Base-by-base conservation (phyloP, 2,113 vertebrate genomes). In the Syrmaticus mikado region DNA sequence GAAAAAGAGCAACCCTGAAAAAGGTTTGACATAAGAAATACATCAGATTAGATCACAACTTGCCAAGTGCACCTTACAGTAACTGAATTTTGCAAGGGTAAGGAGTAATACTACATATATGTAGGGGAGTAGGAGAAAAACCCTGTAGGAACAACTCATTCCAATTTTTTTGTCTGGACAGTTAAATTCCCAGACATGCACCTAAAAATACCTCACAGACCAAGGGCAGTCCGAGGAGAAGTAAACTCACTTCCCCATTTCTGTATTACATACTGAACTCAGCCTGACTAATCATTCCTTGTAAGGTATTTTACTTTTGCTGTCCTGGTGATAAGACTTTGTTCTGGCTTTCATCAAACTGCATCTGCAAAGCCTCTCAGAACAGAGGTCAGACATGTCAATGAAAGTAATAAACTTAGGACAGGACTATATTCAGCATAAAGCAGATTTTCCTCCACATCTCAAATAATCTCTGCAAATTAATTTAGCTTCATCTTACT, bases 81-180 rank as follows among this genome's bases (percentile, higher is more conserved):
- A 78, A 43, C 1, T 30, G 24, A 55, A 10, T 70, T 89, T 40
- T 61, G 9, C 18, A 89, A 66, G 25, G 17, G 28, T 34, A 70
- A 76, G 28, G 65, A 1, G 2, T 22, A 84, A 57, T 4, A 48
- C 3, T 3, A 48, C 4, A 17, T 4, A 48, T 10, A 41, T 0
- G 12, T 61, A 24, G 22, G 28, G 20, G 5, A 8, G 0, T 4
- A 18, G 45, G 25, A 41, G 15, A 36, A 40, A 45, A 77, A 4
- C 27, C 9, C 30, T 52, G 45, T 25, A 4, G 2, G 17, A 71
- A 89, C 5, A 57, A 36, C 16, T 82, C 13, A 34, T 34, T 82
- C 27, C 74, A 48, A 36, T 16, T 36, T 79, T 11, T 76, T 57
- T 41, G 55, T 30, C 52, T 70, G 16, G 28, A 40, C 19, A 70